Evolutionary conservation across 2,797 vertebrate species (phyloP).

Genomic region (Xenops minutus): DNA sequence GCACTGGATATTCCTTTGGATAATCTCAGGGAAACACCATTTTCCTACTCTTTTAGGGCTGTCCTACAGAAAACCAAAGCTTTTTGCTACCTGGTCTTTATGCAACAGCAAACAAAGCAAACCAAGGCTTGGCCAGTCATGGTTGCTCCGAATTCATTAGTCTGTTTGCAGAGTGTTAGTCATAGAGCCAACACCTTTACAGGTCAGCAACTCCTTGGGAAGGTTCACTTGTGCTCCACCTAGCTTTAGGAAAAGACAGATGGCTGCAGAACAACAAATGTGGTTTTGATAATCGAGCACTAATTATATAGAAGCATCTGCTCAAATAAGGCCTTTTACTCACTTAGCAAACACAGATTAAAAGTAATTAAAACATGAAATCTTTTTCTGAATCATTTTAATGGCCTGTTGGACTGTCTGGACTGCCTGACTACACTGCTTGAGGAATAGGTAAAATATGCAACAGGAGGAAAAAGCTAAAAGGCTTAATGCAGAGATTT

Average conservation of each 20-base stretch:
- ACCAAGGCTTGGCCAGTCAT: slow-evolving; percentile 4
- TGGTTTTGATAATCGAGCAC: slow-evolving; percentile 9
- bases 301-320: neutral
- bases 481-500: neutral
- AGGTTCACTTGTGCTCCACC: slow-evolving; percentile 37
- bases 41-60: neutral
- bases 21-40: neutral
- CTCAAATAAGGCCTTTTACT: neutral
- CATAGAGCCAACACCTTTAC: slow-evolving; percentile 60
- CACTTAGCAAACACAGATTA: neutral
- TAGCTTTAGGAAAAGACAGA: neutral
- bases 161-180: slow-evolving; percentile 62
- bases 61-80: neutral
- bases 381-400: neutral
- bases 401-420: neutral
- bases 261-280: slow-evolving; percentile 11
- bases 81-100: neutral
- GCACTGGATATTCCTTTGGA: neutral
- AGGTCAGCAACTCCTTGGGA: slow-evolving; percentile 6
- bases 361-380: neutral
- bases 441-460: neutral
- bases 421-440: neutral
- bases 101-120: neutral
- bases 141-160: neutral
- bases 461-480: neutral